These are phyloP conservation scores for Mesembrinibis cayennensis DNA, from an alignment of 2,113 vertebrate genomes.

Conservation along the genomic window DNA sequence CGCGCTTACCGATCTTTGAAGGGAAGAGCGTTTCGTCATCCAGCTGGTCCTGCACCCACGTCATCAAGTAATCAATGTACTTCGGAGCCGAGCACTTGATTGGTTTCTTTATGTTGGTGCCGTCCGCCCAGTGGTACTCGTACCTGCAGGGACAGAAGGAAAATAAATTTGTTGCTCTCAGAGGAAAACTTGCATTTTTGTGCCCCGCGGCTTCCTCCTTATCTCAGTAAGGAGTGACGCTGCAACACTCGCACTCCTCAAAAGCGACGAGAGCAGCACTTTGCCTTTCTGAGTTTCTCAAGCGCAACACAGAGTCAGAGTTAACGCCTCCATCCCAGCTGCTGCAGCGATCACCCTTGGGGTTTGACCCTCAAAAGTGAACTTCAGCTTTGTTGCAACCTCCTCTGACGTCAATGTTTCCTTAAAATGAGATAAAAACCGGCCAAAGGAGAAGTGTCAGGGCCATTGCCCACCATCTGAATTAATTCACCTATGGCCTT, in stretches of 20 bases:
- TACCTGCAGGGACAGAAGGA: constrained; percentile 75
- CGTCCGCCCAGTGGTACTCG: constrained; percentile 94
- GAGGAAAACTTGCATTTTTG: accelerated
- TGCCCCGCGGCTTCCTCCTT: too few relatives aligned
- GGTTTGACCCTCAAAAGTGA: not conserved
- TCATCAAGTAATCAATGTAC: constrained; percentile 98
- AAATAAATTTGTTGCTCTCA: accelerated
- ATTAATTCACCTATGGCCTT: not conserved
- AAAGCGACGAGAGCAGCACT: not conserved
- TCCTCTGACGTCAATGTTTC: not conserved
- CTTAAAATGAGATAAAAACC: not conserved
- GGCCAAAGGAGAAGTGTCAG: accelerated
- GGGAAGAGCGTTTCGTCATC: constrained; percentile 97
- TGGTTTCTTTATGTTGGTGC: constrained; percentile 73
- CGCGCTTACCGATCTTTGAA: constrained; percentile 90
- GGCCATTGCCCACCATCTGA: too few relatives aligned
- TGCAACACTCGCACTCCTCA: accelerated
- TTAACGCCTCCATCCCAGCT: not conserved
- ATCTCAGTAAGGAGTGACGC: accelerated
- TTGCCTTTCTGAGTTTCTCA: accelerated
- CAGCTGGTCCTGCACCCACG: constrained; percentile 97
- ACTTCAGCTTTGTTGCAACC: not conserved
- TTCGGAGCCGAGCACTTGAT: constrained; percentile 97
- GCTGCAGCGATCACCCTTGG: not conserved
- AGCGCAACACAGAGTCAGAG: not conserved